Evolutionary conservation across 2,797 vertebrate genomes (phyloP).

Genomic region (Pelobates cultripes): DNA sequence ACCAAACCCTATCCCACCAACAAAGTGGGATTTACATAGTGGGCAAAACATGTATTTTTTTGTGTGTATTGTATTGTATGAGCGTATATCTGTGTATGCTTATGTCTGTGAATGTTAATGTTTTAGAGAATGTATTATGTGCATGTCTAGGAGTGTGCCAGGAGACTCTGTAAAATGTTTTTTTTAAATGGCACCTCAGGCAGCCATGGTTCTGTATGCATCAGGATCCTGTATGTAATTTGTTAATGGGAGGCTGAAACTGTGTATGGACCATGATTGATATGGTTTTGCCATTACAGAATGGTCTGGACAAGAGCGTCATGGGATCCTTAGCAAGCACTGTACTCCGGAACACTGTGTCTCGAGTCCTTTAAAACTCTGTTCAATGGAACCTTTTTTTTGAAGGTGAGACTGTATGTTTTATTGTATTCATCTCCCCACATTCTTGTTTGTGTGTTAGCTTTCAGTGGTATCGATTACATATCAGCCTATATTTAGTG

Average conservation of each 20-base stretch:
- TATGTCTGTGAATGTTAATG: too few relatives aligned
- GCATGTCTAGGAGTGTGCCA: not conserved
- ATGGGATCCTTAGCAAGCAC: constrained; percentile 71
- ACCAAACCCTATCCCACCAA: too few relatives aligned
- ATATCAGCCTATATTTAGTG: not conserved
- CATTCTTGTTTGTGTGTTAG: not conserved
- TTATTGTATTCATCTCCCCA: not conserved
- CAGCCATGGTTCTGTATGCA: too few relatives aligned
- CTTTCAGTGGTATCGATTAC: not conserved
- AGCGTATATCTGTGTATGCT: too few relatives aligned
- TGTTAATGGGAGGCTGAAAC: too few relatives aligned
- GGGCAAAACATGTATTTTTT: too few relatives aligned
- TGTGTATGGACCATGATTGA: too few relatives aligned
- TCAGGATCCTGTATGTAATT: too few relatives aligned
- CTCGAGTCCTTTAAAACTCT: constrained; percentile 15
- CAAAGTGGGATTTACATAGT: too few relatives aligned
- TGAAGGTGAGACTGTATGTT: not conserved
- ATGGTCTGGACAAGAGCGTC: constrained; percentile 76
- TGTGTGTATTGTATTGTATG: too few relatives aligned
- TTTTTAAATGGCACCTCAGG: not conserved
- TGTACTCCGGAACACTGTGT: constrained; percentile 30
- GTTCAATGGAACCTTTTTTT: not conserved
- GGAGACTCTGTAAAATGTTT: not conserved
- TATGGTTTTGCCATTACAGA: constrained; percentile 61
- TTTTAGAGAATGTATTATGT: not conserved